These are phyloP conservation scores for Pterocles burchelli DNA, from an alignment of 2,113 vertebrate genomes.

Conservation along the genomic window DNA sequence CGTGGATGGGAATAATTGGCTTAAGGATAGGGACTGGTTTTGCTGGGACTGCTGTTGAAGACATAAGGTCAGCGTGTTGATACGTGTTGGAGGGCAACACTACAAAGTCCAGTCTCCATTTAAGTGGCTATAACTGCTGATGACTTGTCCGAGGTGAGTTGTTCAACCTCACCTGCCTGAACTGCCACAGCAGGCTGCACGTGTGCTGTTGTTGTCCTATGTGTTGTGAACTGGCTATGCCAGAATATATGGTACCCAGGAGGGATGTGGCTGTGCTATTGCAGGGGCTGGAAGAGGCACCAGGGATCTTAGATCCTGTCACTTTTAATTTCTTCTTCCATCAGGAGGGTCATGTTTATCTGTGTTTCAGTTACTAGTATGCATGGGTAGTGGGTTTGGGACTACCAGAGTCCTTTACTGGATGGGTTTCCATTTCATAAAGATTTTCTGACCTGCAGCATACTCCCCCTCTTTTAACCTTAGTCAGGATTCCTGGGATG, in stretches of 20 bases:
- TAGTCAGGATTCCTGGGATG: background rate
- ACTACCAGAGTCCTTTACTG: background rate
- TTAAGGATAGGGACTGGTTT: background rate
- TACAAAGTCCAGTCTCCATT: background rate
- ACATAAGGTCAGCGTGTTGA: background rate
- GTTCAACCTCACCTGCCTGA: background rate
- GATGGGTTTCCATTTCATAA: background rate
- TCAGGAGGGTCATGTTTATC: background rate
- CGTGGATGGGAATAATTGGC: background rate
- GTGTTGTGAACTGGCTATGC: background rate
- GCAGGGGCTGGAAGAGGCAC: background rate
- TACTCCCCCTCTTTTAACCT: background rate
- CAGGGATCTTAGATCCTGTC: background rate
- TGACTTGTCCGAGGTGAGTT: background rate
- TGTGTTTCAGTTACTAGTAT: background rate
- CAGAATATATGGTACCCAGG: accelerated
- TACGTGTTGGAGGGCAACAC: background rate
- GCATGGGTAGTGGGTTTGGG: background rate
- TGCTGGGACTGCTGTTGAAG: background rate
- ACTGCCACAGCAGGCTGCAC: background rate
- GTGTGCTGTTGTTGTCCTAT: background rate
- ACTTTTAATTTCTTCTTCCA: background rate
- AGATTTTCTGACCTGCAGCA: background rate
- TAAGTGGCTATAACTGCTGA: background rate
- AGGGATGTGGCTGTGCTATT: background rate